Conservation (phyloP, 2,888 invertebrate genomes). For the Drosophila anceps region DNA sequence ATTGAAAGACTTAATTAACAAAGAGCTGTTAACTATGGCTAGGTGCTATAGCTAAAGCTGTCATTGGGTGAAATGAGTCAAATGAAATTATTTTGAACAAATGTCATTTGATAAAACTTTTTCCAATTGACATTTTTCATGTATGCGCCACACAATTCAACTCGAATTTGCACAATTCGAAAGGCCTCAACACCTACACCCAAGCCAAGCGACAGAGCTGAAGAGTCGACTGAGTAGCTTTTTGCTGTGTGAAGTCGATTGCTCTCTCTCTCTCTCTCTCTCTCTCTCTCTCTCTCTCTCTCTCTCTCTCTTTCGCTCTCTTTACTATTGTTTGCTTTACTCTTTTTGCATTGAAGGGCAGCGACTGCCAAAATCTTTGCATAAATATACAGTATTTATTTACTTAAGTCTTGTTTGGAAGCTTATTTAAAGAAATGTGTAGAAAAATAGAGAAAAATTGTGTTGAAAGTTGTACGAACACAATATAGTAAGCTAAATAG, state of each 20-base stretch:
- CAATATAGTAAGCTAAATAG: not conserved
- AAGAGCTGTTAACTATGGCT: slow-evolving; percentile 21
- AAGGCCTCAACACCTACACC: slow-evolving; percentile 43
- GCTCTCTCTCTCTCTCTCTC: slow-evolving; percentile 7
- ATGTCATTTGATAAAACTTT: slow-evolving; percentile 37
- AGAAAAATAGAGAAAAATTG: not conserved
- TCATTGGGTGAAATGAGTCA: not conserved
- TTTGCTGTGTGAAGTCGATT: not conserved
- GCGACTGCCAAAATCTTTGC: slow-evolving; percentile 29
- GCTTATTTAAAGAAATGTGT: not conserved
- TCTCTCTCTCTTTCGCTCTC: slow-evolving; percentile 6
- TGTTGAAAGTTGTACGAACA: not conserved
- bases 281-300: slow-evolving; percentile 3
- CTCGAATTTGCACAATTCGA: slow-evolving; percentile 30
- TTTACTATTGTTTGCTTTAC: slow-evolving; percentile 15
- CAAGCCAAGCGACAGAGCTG: slow-evolving; percentile 1
- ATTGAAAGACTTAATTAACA: slow-evolving; percentile 62
- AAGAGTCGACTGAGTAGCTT: slow-evolving; percentile 9
- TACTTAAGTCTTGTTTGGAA: slow-evolving; percentile 4
- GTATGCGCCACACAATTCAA: slow-evolving; percentile 23
- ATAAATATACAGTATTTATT: slow-evolving; percentile 35
- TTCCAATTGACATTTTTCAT: slow-evolving; percentile 60
- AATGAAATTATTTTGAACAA: slow-evolving; percentile 19
- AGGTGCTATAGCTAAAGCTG: not conserved
- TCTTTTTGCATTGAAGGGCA: slow-evolving; percentile 51